Percentiles rank a stretch among this genome's conserved stretches.
Conservation (phyloP, 2,113 vertebrate genomes). For the Platanista minor region DNA sequence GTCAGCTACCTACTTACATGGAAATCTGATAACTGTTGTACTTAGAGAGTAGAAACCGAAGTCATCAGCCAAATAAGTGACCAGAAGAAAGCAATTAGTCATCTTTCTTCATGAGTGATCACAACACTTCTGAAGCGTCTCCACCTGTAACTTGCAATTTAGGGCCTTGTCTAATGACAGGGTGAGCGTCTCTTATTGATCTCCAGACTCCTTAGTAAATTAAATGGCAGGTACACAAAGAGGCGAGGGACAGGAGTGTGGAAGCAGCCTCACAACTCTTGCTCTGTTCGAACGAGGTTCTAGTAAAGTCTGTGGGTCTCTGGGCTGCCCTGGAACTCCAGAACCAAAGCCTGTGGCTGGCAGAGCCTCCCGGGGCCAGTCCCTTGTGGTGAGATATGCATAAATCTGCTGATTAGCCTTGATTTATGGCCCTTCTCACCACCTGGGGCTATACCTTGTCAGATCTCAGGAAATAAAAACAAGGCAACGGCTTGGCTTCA, state of each 20-base stretch:
- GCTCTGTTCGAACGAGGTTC: not conserved
- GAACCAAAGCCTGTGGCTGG: not conserved
- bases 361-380: not conserved
- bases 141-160: conserved; percentile 81
- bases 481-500: conserved; percentile 58
- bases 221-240: conserved; percentile 72
- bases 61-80: conserved; percentile 70
- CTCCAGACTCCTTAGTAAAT: conserved; percentile 66
- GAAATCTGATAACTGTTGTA: conserved; percentile 69
- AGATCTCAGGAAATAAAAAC: conserved; percentile 66
- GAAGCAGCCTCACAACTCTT: not conserved
- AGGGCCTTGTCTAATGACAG: conserved; percentile 80
- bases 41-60: conserved; percentile 68
- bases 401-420: conserved; percentile 31
- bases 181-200: conserved; percentile 67
- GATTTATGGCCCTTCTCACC: not conserved
- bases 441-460: conserved; percentile 57
- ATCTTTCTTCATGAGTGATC: conserved; percentile 74
- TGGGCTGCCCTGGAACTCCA: not conserved
- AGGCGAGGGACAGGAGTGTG: conserved; percentile 54
- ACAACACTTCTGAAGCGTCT: conserved; percentile 71
- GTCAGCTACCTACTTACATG: conserved; percentile 45
- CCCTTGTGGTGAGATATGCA: not conserved
- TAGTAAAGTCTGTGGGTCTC: not conserved
- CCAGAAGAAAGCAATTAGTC: conserved; percentile 72